Conservation (phyloP, 2,888 invertebrate genomes). For the Falcaria lacertinaria region DNA sequence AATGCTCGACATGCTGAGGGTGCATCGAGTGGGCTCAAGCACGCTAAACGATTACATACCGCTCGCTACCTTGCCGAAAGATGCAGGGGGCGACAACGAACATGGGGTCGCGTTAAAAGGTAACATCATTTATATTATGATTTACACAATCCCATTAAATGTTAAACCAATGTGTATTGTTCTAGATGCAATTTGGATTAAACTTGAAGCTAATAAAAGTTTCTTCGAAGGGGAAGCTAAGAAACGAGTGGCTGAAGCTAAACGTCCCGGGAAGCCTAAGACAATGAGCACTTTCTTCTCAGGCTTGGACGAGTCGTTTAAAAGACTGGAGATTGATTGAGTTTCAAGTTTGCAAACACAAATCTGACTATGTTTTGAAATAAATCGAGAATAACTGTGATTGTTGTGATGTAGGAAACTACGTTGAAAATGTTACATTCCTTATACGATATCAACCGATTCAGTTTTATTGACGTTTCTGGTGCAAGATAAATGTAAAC, state of each 20-base stretch:
- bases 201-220: slow-evolving; percentile 34
- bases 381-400: too few relatives aligned
- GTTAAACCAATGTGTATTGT: slow-evolving; percentile 7
- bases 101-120: slow-evolving; percentile 30
- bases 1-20: slow-evolving; percentile 67
- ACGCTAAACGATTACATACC: slow-evolving; percentile 75
- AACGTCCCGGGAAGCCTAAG: slow-evolving; percentile 35
- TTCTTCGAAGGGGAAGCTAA: slow-evolving; percentile 45
- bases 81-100: slow-evolving; percentile 76
- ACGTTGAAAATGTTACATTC: too few relatives aligned
- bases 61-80: slow-evolving; percentile 74
- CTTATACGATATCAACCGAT: neutral
- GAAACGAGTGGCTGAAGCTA: slow-evolving; percentile 47
- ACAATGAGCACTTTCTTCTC: slow-evolving; percentile 43
- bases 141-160: neutral
- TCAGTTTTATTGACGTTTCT: neutral
- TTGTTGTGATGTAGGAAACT: too few relatives aligned
- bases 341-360: neutral
- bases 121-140: slow-evolving; percentile 12
- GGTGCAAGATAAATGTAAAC: slow-evolving; percentile 17
- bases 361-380: neutral
- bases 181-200: slow-evolving; percentile 43
- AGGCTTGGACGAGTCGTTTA: slow-evolving; percentile 42
- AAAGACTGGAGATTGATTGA: slow-evolving; percentile 48
- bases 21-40: slow-evolving; percentile 68